phyloP scores from a whole-genome alignment of 1,140 invertebrate species.

The Babylonia areolata region DNA sequence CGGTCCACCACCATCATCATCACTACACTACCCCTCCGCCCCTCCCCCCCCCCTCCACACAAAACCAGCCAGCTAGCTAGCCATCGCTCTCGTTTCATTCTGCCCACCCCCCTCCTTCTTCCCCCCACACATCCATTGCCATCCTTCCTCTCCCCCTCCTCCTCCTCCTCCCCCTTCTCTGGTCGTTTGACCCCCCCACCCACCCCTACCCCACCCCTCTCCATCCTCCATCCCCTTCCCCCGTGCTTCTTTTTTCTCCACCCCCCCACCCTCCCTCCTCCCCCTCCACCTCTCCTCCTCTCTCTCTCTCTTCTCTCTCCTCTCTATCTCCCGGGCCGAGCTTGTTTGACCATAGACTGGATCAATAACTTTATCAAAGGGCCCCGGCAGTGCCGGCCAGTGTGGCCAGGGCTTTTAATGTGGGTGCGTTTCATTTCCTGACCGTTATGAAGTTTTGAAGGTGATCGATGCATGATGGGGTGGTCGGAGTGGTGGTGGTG shows the following conservation, averaged over 20 bases:
- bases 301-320: not conserved
- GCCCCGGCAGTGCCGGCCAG: not conserved
- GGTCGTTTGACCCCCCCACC: not conserved
- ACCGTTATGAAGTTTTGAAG: not conserved
- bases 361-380: constrained; percentile 3
- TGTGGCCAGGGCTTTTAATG: not conserved
- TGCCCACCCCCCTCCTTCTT: not conserved
- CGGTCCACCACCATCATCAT: too few species aligned
- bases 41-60: too few species aligned
- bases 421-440: not conserved
- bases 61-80: not conserved
- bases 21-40: too few species aligned
- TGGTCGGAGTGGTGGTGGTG: not conserved
- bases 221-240: not conserved
- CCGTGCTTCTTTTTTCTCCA: not conserved
- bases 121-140: not conserved
- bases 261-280: not conserved
- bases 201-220: not conserved
- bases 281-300: not conserved
- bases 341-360: constrained; percentile 5
- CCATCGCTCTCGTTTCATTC: not conserved
- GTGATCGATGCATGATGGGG: not conserved
- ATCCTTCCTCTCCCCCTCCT: not conserved
- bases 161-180: not conserved
- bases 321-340: not conserved